Evolutionary conservation across 2,113 vertebrate genomes (phyloP), one percentile per base, ranked within the genome.

Genomic region (Trochalopteron elliotii): DNA sequence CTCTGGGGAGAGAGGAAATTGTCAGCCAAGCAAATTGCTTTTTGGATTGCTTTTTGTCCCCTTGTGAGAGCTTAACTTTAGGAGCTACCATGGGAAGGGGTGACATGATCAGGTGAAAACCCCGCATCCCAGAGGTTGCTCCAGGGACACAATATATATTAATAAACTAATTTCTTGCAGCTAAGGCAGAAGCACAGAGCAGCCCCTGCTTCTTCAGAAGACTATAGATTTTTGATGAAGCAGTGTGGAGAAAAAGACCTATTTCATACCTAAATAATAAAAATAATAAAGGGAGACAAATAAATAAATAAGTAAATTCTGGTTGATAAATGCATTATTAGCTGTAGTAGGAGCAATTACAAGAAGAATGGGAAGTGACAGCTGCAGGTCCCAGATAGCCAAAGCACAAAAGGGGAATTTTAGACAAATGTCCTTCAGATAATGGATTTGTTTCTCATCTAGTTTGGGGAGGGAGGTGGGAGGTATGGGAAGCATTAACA

Each of bases 321-420:
- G 69, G 77, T 93, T 85, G 89, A 96, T 96, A 83, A 90, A 93
- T 91, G 87, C 83, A 93, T 97, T 97, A 97, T 97, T 96, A 95
- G 93, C 87, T 72, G 55, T 77, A 97, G 96, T 92, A 93, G 95
- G 93, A 97, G 93, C 96, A 97, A 98, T 97, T 97, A 97, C 76
- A 93, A 81, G 90, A 94, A 97, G 96, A 97, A 97, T 96, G 75
- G 96, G 93, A 96, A 94, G 76, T 89, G 93, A 68, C 96, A 97
- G 96, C 97, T 98, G 97, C 94, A 95, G 87, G 85, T 78, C 94
- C 90, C 92, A 96, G 97, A 98, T 97, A 97, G 96, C 83, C 94
- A 93, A 89, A 83, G 78, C 86, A 97, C 95, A 96, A 97, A 97
- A 95, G 74, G 71, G 81, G 85, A 96, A 61, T 94, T 96, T 95